A percentile compares a stretch with the other conserved stretches of the same genome.
Evolutionary conservation across 2,113 vertebrate genomes (phyloP).

Genomic region (Scomber scombrus): DNA sequence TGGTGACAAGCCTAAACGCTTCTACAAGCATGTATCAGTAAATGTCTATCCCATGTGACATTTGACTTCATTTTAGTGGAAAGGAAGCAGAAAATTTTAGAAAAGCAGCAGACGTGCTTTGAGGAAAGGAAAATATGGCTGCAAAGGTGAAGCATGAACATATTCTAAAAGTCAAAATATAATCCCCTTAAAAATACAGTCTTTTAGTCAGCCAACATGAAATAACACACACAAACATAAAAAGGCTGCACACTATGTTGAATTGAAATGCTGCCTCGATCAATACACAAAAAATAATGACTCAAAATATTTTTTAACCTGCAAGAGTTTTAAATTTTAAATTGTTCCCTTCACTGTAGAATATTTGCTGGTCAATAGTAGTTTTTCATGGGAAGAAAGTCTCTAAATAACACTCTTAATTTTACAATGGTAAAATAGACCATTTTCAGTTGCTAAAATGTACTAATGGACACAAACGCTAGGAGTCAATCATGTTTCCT

Average conservation of each 20-base stretch:
- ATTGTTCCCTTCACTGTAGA: too few species aligned
- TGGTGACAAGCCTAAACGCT: slow-evolving; percentile 71
- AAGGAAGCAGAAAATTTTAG: slow-evolving; percentile 34
- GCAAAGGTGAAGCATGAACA: slow-evolving; percentile 1
- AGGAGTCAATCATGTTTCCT: too few species aligned
- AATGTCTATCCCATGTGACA: slow-evolving; percentile 69
- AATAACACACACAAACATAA: neutral
- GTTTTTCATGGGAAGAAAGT: too few species aligned
- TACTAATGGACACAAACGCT: too few species aligned
- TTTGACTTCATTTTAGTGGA: slow-evolving; percentile 46
- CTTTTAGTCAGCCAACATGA: neutral
- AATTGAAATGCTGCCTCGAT: too few species aligned
- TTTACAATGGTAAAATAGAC: too few species aligned
- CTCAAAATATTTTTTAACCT: too few species aligned
- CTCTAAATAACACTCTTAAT: too few species aligned
- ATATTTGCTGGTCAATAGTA: too few species aligned
- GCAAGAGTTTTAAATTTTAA: too few species aligned
- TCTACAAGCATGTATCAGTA: slow-evolving; percentile 72
- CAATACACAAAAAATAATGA: too few species aligned
- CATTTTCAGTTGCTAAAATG: too few species aligned
- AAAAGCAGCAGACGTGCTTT: slow-evolving; percentile 24
- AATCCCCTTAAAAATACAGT: neutral
- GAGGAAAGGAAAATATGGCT: slow-evolving; percentile 31
- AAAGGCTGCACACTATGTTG: neutral
- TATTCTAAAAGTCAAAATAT: slow-evolving; percentile 17